Evolutionary conservation across 1,140 invertebrate species (phyloP).

Genomic region (Bathynomus jamesi): DNA sequence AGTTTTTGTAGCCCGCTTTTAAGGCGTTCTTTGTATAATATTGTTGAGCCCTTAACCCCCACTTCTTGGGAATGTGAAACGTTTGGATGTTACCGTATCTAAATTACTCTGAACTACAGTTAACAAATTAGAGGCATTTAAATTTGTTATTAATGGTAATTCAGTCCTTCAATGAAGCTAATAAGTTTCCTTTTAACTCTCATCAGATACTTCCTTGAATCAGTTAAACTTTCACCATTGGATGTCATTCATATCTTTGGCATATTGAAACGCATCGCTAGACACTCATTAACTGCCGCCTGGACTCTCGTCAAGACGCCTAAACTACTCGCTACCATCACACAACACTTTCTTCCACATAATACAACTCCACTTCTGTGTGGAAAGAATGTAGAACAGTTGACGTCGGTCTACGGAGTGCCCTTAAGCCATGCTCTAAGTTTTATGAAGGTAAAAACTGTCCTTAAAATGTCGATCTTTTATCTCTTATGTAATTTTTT

Average conservation of each 20-base stretch:
- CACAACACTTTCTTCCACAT: conserved; percentile 27
- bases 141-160: not conserved
- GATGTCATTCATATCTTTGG: conserved; percentile 22
- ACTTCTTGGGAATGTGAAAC: too few species aligned
- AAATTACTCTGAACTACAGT: not conserved
- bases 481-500: too few species aligned
- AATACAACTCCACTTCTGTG: conserved; percentile 22
- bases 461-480: too few species aligned
- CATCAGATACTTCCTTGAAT: conserved; percentile 29
- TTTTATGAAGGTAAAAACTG: conserved; percentile 22
- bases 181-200: not conserved
- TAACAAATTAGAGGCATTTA: not conserved
- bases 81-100: not conserved
- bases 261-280: conserved; percentile 19
- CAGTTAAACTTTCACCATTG: conserved; percentile 15
- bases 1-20: not conserved
- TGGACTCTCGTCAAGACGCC: conserved; percentile 18
- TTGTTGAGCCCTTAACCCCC: too few species aligned
- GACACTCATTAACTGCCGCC: conserved; percentile 30
- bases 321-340: conserved; percentile 13
- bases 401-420: conserved; percentile 28
- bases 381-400: conserved; percentile 14
- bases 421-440: conserved; percentile 26
- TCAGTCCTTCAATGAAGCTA: not conserved
- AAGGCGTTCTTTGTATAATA: too few species aligned